Base-by-base conservation (phyloP, 2,888 invertebrate species). In the Cheilosia urbana region DNA sequence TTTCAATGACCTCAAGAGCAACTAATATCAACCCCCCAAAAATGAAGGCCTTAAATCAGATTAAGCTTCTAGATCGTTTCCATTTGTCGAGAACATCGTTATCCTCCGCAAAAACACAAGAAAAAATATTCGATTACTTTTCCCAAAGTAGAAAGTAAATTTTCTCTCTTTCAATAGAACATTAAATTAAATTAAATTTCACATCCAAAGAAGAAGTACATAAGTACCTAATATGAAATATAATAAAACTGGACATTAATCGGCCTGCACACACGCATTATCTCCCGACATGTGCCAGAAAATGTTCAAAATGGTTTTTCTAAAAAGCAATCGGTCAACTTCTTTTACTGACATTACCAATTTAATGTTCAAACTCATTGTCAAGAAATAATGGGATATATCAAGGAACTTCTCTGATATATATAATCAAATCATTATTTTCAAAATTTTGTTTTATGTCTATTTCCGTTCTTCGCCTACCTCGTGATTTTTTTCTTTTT, bases 351-450 rank as follows among this genome's bases (percentile, higher is more conserved):
- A 34, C 30, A n/a, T 30, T 17, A 5, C 7, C 30, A 55, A 34
- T 30, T 55, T 55, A n/a, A 30, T 55, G 15, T 6, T n/a, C n/a
- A n/a, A 24, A 30, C 17, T 7, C 55, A 30, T 30, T 11, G 7
- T 17, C 17, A 9, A 11, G 9, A 30, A 7, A 34, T 17, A 55
- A 30, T 30, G 17, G 17, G 7, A 21, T 30, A 55, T 34, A 55
- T 30, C n/a, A 55, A 11, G 19, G 13, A 55, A 34, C 30, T 47
- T 47, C 17, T 55, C 30, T 53, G 17, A n/a, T 30, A 7, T 30
- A 55, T 55, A 55, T 55, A 55, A 55, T 55, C 55, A 30, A 55
- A 55, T 55, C 55, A 55, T 55, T 55, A 34, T 55, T 30, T 55
- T 5, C 9, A 0, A 37, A 37, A 37, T 17, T 17, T 30, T 34